phyloP scores from a whole-genome alignment of 2,888 invertebrate genomes.

The Galeruca laticollis region DNA sequence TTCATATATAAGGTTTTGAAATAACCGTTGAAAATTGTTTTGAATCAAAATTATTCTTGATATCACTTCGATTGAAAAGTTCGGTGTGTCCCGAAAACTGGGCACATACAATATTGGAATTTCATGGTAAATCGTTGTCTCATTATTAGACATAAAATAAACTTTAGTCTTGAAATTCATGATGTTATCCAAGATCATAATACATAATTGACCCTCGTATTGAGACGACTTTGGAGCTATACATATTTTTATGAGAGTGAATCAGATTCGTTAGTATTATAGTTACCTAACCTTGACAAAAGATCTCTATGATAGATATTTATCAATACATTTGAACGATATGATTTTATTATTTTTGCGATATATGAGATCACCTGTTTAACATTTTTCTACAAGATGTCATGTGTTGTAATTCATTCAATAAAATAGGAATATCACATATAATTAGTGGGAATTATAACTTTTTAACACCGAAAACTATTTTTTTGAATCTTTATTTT shows the following conservation, averaged over 20 bases:
- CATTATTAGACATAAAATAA: too few species aligned
- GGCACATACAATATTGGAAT: too few species aligned
- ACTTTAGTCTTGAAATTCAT: too few species aligned
- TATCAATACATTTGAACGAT: background rate
- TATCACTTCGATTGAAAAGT: too few species aligned
- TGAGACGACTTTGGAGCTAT: slow-evolving; percentile 30
- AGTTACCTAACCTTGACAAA: slow-evolving; percentile 45
- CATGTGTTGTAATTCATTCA: background rate
- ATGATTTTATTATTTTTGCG: background rate
- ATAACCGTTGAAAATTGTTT: too few species aligned
- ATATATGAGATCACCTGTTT: background rate
- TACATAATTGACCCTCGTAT: background rate
- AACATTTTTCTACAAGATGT: background rate
- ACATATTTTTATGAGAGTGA: slow-evolving; percentile 46
- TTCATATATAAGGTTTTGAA: too few species aligned
- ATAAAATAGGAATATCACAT: background rate
- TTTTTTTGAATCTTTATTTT: too few species aligned
- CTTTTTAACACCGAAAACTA: too few species aligned
- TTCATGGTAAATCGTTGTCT: too few species aligned
- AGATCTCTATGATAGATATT: slow-evolving; percentile 2
- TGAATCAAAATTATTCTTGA: too few species aligned
- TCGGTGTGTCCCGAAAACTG: too few species aligned
- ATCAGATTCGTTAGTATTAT: slow-evolving; percentile 43
- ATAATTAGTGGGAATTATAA: background rate
- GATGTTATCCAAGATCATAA: too few species aligned